Evolutionary conservation across 2,113 vertebrate species (phyloP).

Genomic region (Phoenicopterus ruber): DNA sequence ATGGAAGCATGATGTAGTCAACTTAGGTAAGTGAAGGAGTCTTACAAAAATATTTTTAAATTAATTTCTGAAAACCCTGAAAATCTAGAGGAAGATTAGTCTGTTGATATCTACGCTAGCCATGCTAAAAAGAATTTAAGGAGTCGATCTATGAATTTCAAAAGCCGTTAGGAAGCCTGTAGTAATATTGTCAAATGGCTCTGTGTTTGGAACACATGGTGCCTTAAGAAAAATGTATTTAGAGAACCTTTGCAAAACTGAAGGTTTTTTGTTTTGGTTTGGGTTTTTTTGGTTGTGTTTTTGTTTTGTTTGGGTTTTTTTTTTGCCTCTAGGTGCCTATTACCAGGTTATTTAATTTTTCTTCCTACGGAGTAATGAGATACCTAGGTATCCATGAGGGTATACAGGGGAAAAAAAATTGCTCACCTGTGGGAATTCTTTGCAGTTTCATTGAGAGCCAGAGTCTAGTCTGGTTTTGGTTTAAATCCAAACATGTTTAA

Average conservation of each 20-base stretch:
- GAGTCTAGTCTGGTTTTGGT: neutral
- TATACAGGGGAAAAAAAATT: neutral
- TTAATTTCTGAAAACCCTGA: neutral
- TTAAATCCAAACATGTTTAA: neutral
- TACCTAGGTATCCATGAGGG: neutral
- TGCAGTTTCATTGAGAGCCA: neutral
- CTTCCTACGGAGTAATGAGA: neutral
- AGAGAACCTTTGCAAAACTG: neutral
- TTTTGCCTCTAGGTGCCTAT: neutral
- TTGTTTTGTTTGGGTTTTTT: neutral
- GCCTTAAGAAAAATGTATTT: neutral
- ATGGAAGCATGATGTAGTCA: neutral
- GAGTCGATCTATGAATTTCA: neutral
- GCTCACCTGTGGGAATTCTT: neutral
- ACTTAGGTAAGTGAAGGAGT: neutral
- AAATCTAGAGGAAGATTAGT: neutral
- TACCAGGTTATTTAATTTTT: neutral
- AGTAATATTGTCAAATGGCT: neutral
- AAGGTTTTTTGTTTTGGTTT: neutral
- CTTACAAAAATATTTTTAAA: neutral
- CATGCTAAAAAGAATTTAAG: neutral
- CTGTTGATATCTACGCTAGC: neutral
- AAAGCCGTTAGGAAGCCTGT: neutral
- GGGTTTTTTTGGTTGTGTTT: rapidly evolving
- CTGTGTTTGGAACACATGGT: neutral